Percentiles rank a stretch among this genome's conserved stretches.
phyloP scores from a whole-genome alignment of 2,797 vertebrate species.

The Enteromius paludinosus region DNA sequence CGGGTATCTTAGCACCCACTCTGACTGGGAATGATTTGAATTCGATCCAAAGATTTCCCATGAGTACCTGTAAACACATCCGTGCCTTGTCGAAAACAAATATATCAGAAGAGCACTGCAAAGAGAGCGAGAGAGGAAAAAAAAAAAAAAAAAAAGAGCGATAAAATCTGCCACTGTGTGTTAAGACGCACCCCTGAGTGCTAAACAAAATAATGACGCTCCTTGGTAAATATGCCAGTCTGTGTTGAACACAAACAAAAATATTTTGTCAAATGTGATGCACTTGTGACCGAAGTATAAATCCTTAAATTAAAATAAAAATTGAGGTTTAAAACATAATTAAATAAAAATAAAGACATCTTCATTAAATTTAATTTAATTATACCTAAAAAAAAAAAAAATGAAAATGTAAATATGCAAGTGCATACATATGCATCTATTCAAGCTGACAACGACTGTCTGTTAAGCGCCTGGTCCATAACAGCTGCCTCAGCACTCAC shows the following conservation, averaged over 20 bases:
- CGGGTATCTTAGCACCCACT: constrained; percentile 99
- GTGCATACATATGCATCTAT: constrained; percentile 72
- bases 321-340: background rate
- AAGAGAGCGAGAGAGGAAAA: constrained; percentile 65
- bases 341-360: background rate
- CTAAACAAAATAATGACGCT: constrained; percentile 84
- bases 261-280: constrained; percentile 61
- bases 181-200: constrained; percentile 80
- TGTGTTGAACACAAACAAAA: constrained; percentile 75
- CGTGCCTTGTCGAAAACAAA: constrained; percentile 99
- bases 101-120: constrained; percentile 87
- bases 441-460: constrained; percentile 82
- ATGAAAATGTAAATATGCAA: constrained; percentile 47
- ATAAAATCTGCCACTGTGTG: constrained; percentile 83
- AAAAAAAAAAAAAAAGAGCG: constrained; percentile 60
- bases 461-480: constrained; percentile 74
- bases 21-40: constrained; percentile 99
- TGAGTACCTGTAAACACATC: constrained; percentile 99
- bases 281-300: constrained; percentile 4
- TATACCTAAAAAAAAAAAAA: background rate
- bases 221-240: constrained; percentile 81
- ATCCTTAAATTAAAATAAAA: background rate
- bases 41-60: constrained; percentile 99
- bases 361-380: background rate
- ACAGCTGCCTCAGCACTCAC: constrained; percentile 73